A percentile compares a stretch with the other conserved stretches of the same genome.
These are phyloP conservation scores for Hipposideros larvatus DNA, from an alignment of 2,797 vertebrate species.

Conservation along the genomic window DNA sequence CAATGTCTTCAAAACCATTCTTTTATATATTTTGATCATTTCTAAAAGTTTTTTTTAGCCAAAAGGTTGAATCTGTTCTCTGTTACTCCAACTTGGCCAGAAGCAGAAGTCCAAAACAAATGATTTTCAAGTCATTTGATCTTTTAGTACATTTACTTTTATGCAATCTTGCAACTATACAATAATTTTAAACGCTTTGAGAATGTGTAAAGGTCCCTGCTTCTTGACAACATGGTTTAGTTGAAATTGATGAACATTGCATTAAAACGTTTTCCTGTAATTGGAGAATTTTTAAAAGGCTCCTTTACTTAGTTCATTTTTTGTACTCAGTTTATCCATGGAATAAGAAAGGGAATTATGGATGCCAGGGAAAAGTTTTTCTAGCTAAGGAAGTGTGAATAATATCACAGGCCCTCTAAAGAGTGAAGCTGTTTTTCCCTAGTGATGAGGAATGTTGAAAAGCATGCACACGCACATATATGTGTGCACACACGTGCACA, in stretches of 20 bases:
- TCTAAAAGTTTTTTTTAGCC: not conserved
- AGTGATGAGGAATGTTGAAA: not conserved
- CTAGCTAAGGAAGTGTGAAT: not conserved
- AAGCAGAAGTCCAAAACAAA: not conserved
- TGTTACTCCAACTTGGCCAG: not conserved
- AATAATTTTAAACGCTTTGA: not conserved
- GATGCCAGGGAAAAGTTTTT: not conserved
- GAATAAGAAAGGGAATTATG: not conserved
- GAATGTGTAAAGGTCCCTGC: not conserved
- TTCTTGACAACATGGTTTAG: not conserved
- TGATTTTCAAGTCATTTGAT: not conserved
- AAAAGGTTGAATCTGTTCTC: not conserved
- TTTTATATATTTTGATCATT: not conserved
- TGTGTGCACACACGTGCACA: not conserved
- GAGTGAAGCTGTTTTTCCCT: not conserved
- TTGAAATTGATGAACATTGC: constrained; percentile 41
- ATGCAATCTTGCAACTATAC: not conserved
- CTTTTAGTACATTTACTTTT: not conserved
- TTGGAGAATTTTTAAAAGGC: not conserved
- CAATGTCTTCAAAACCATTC: not conserved
- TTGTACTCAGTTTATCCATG: not conserved
- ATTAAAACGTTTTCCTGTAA: not conserved
- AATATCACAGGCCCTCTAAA: not conserved
- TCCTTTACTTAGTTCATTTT: not conserved
- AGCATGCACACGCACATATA: not conserved